Evolutionary conservation across 2,888 invertebrate genomes (phyloP).

Genomic region (Clostera curtula): DNA sequence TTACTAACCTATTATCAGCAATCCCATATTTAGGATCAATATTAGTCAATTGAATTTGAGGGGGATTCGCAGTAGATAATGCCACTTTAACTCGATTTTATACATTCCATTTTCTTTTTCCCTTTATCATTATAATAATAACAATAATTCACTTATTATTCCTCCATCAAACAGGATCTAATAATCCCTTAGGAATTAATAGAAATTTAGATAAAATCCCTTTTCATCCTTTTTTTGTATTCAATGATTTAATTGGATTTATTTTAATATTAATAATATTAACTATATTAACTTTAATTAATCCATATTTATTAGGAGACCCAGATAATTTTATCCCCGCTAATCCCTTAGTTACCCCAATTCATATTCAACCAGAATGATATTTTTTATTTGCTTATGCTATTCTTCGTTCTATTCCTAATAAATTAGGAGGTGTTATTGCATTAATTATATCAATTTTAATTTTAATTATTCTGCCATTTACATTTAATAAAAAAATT

Average conservation of each 20-base stretch:
- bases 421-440: constrained; percentile 85
- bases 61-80: constrained; percentile 83
- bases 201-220: constrained; percentile 80
- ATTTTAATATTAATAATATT: constrained; percentile 71
- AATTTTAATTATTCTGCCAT: constrained; percentile 78
- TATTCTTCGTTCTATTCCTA: constrained; percentile 86
- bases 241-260: constrained; percentile 78
- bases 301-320: constrained; percentile 78
- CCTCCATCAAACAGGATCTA: constrained; percentile 80
- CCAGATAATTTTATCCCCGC: constrained; percentile 85
- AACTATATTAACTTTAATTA: constrained; percentile 65
- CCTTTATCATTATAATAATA: constrained; percentile 78
- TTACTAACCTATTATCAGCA: constrained; percentile 83
- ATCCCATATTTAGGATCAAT: constrained; percentile 79
- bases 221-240: constrained; percentile 79
- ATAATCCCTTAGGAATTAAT: constrained; percentile 77
- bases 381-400: constrained; percentile 89
- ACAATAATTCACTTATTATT: constrained; percentile 79
- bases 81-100: constrained; percentile 86
- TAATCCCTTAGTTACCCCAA: constrained; percentile 80
- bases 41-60: constrained; percentile 83
- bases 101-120: constrained; percentile 82
- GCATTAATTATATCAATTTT: constrained; percentile 79
- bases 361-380: constrained; percentile 89
- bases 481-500: constrained; percentile 72